These are phyloP conservation scores for Timema podura DNA, from an alignment of 2,888 invertebrate species.

Conservation along the genomic window DNA sequence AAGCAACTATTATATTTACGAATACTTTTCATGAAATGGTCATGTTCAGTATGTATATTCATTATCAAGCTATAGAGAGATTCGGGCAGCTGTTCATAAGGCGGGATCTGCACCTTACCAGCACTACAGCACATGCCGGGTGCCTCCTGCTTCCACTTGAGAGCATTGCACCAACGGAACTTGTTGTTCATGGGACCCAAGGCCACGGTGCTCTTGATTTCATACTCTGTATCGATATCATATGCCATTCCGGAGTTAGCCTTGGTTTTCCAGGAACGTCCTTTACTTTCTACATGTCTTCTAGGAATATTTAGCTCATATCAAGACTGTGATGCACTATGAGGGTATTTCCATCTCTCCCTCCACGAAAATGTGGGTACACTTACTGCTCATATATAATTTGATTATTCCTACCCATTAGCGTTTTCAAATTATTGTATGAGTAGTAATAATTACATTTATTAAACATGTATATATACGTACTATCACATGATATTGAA, in stretches of 20 bases:
- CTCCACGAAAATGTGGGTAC: too few relatives aligned
- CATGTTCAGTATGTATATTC: conserved; percentile 5
- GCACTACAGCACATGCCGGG: conserved; percentile 32
- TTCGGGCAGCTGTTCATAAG: conserved; percentile 29
- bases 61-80: background rate
- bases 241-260: background rate
- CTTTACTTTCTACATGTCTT: background rate
- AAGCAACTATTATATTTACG: conserved; percentile 34
- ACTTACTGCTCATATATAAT: too few relatives aligned
- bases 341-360: too few relatives aligned
- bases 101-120: conserved; percentile 33
- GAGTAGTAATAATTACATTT: too few relatives aligned
- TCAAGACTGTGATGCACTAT: too few relatives aligned
- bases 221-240: background rate
- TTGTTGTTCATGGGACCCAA: background rate
- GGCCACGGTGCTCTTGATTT: background rate
- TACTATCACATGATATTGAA: too few relatives aligned
- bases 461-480: too few relatives aligned
- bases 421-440: too few relatives aligned
- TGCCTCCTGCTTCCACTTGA: conserved; percentile 29
- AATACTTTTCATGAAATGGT: conserved; percentile 30
- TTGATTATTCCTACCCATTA: too few relatives aligned
- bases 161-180: conserved; percentile 25
- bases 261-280: background rate
- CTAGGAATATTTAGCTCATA: background rate